These are phyloP conservation scores for Pterobdella sp. DNA, from an alignment of 2,888 invertebrate species.

Conservation along the genomic window DNA sequence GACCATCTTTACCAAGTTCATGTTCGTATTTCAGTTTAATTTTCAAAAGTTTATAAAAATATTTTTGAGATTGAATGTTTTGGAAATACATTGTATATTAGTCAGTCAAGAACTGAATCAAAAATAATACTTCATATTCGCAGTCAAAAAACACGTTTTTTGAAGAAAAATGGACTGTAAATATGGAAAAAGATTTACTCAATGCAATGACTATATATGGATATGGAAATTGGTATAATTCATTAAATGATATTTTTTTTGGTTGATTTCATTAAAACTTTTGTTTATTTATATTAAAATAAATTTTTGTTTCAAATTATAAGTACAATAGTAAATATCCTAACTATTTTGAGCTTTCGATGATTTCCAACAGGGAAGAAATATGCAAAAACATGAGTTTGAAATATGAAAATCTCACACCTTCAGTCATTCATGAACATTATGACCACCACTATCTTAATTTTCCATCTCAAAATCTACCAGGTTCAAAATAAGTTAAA, in stretches of 20 bases:
- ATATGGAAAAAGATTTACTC: background rate
- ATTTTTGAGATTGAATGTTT: background rate
- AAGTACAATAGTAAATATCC: background rate
- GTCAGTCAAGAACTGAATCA: too few relatives aligned
- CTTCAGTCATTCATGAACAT: background rate
- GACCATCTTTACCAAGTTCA: background rate
- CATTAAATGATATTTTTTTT: background rate
- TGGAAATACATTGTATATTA: too few relatives aligned
- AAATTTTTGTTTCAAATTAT: background rate
- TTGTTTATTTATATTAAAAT: background rate
- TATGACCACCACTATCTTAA: slow-evolving; percentile 10
- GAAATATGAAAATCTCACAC: background rate
- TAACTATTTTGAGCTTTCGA: background rate
- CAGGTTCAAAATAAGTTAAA: too few relatives aligned
- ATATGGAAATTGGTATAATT: background rate
- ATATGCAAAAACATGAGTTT: background rate
- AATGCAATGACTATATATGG: background rate
- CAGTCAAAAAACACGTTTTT: background rate
- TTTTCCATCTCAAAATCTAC: background rate
- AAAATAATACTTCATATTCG: background rate
- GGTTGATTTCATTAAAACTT: too few relatives aligned
- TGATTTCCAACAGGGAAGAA: background rate
- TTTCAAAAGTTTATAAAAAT: background rate
- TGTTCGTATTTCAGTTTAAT: background rate
- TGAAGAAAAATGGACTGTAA: background rate